phyloP scores from a whole-genome alignment of 2,797 vertebrate genomes.

The Sebastes dallii region DNA sequence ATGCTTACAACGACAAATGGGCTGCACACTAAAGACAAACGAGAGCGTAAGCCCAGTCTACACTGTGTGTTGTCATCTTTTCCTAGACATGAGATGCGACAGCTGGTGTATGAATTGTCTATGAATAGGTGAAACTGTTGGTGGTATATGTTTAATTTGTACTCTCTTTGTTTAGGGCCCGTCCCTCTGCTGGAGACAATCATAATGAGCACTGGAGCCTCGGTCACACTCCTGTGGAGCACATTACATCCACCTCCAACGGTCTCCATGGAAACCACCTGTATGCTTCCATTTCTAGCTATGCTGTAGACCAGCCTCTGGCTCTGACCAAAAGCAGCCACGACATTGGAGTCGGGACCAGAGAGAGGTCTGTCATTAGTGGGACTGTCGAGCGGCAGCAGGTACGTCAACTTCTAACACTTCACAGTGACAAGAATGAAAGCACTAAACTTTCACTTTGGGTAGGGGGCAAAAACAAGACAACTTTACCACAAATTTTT shows the following conservation, averaged over 20 bases:
- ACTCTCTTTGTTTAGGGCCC: slow-evolving; percentile 77
- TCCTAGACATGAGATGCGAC: not conserved
- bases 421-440: not conserved
- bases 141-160: slow-evolving; percentile 16
- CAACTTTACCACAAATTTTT: no score
- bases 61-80: not conserved
- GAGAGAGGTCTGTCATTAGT: slow-evolving; percentile 68
- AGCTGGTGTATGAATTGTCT: not conserved
- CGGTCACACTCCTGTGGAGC: slow-evolving; percentile 88
- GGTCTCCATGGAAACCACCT: slow-evolving; percentile 88
- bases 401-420: slow-evolving; percentile 73
- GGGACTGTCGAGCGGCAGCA: slow-evolving; percentile 90
- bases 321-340: slow-evolving; percentile 92
- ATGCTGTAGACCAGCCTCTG: slow-evolving; percentile 91
- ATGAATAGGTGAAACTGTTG: slow-evolving; percentile 12
- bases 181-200: slow-evolving; percentile 89
- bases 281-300: slow-evolving; percentile 86
- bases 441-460: not conserved
- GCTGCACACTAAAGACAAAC: not conserved
- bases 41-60: not conserved
- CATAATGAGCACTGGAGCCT: slow-evolving; percentile 89
- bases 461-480: no score
- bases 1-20: not conserved
- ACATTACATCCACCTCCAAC: slow-evolving; percentile 85
- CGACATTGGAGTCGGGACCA: slow-evolving; percentile 72